phyloP scores from a whole-genome alignment of 2,113 vertebrate species.

The Ceyx cyanopectus region DNA sequence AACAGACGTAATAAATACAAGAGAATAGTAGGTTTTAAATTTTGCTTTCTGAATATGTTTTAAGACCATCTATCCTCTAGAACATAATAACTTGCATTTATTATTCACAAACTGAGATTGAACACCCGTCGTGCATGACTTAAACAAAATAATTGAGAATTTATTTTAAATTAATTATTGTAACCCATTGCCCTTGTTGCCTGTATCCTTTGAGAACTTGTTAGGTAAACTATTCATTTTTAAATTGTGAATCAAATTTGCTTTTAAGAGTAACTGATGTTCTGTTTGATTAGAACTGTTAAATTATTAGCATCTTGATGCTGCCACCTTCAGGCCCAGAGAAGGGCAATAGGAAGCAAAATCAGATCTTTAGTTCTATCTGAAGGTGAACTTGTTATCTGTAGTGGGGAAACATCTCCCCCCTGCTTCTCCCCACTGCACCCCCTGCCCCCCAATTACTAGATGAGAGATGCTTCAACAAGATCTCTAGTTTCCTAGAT shows the following conservation, averaged over 20 bases:
- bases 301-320: conserved; percentile 25
- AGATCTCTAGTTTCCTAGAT: neutral
- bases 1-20: neutral
- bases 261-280: neutral
- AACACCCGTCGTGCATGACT: neutral
- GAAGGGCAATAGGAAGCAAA: neutral
- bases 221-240: neutral
- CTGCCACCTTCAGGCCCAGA: conserved; percentile 36
- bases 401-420: fast-evolving
- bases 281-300: neutral
- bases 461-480: neutral
- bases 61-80: neutral
- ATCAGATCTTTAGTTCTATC: neutral
- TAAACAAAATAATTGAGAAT: neutral
- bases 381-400: neutral
- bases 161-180: neutral
- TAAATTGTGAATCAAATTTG: conserved; percentile 8
- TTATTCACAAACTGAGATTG: neutral
- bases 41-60: neutral
- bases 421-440: no score
- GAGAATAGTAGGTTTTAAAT: neutral
- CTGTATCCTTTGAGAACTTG: neutral
- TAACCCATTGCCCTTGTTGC: neutral
- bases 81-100: neutral
- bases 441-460: fast-evolving